A percentile compares a stretch with the other conserved stretches of the same genome.
These are phyloP conservation scores for Saxidomus purpurata DNA, from an alignment of 1,140 invertebrate genomes.

Conservation along the genomic window DNA sequence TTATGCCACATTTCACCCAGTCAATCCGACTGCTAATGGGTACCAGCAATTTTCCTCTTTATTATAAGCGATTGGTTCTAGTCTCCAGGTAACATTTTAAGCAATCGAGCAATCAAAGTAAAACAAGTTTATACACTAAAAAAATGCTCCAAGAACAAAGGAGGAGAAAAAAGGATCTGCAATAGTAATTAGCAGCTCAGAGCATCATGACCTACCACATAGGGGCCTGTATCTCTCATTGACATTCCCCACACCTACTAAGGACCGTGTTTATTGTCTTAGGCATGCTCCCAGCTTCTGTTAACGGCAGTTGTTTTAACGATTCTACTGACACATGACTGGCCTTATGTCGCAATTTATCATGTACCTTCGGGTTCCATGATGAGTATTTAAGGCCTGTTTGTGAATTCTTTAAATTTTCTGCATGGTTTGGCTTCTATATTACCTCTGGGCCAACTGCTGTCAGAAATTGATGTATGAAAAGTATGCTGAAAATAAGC, in stretches of 20 bases:
- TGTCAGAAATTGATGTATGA: background rate
- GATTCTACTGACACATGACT: slow-evolving; percentile 5
- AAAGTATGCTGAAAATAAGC: background rate
- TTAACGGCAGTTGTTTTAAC: slow-evolving; percentile 20
- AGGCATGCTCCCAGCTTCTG: background rate
- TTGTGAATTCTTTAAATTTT: slow-evolving; percentile 43
- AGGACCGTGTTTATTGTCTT: background rate
- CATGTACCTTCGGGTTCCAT: background rate
- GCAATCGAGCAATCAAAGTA: too few species aligned
- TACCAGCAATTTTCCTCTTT: too few species aligned
- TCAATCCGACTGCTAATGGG: too few species aligned
- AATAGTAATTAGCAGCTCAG: background rate
- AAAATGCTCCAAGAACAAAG: too few species aligned
- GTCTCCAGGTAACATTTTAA: too few species aligned
- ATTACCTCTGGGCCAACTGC: background rate
- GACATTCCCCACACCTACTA: background rate
- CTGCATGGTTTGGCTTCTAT: slow-evolving; percentile 1
- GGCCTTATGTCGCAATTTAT: slow-evolving; percentile 43
- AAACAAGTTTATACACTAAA: too few species aligned
- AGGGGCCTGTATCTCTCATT: slow-evolving; percentile 5
- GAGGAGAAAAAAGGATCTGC: background rate
- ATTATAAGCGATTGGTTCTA: too few species aligned
- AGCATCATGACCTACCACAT: slow-evolving; percentile 4
- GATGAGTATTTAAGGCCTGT: slow-evolving; percentile 7
- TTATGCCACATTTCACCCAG: too few species aligned